Base-by-base conservation (phyloP, 2,113 vertebrate species). In the Stegastes partitus region DNA sequence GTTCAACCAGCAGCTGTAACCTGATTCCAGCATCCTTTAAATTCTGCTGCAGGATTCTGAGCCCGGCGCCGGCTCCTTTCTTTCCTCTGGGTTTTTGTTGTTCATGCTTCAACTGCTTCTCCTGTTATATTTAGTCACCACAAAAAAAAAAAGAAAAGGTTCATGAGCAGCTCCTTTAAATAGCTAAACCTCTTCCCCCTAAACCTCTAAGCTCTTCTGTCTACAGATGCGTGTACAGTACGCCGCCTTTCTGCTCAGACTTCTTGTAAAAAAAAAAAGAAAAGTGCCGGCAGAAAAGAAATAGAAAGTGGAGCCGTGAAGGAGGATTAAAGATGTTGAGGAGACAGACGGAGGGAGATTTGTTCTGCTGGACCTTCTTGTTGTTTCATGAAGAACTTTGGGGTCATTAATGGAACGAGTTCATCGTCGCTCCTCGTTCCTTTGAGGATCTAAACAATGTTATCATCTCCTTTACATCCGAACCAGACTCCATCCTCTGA, bases 131-230 rank as follows among this genome's bases (percentile, higher is more conserved):
- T 65, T 65, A 69, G 64, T 44, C 14, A 28, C 45, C 26, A 28
- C 2, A 28, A 28, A 28, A n/a, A n/a, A n/a, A n/a, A n/a, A n/a
- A 61, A 31, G 61, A 34, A 34, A 63, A 68, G 26, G 68, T 68
- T 76, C 3, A n/a, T 58, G 63, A 64, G 47, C 68, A 34, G 26
- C 26, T 31, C 11, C 64, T 70, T 69, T 34, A 68, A 61, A 74
- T 58, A 66, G 23, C 53, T 50, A 31, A 58, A 69, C 68, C 59
- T 50, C 45, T 58, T 54, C 11, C 44, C 50, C 26, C 26, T 34
- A 56, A 68, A 51, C 53, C 68, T 65, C 58, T 70, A 49, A 79
- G 81, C 76, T 44, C 49, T 56, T 82, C 49, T 63, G 31, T 62
- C 31, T 65, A 15, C 23, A 45, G 26, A 28, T 28, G 26, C 26